Percentiles rank a stretch among this genome's conserved stretches.
phyloP scores from a whole-genome alignment of 2,797 vertebrate species.

The Cyprinodon diabolis region DNA sequence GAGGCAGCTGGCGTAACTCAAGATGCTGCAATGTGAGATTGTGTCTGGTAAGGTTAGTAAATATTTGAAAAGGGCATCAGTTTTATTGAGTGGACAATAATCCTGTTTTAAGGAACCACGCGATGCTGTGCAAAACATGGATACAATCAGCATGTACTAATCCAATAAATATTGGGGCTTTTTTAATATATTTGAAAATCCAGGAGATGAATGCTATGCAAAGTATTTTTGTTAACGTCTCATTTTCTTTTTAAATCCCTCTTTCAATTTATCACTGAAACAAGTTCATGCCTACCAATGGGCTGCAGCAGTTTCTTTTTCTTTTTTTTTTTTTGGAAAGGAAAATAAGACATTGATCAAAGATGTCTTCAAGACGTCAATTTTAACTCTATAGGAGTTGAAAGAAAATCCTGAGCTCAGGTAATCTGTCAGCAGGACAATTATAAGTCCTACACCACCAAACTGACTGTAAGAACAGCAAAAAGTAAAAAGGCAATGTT shows the following conservation, averaged over 20 bases:
- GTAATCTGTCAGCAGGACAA: neutral
- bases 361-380: neutral
- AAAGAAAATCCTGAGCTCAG: neutral
- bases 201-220: neutral
- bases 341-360: neutral
- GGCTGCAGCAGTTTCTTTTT: neutral
- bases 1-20: constrained; percentile 7
- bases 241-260: neutral
- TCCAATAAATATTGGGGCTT: neutral
- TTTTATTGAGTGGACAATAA: constrained; percentile 3
- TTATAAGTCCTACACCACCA: neutral
- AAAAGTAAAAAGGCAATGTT: neutral
- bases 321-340: neutral
- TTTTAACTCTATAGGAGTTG: neutral
- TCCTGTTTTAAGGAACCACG: neutral
- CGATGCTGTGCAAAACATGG: neutral
- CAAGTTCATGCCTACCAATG: neutral
- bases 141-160: neutral
- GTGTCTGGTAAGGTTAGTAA: constrained; percentile 4
- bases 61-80: constrained; percentile 14
- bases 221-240: neutral
- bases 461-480: neutral
- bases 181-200: neutral
- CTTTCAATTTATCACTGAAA: neutral
- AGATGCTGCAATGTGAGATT: constrained; percentile 23